Conservation (phyloP, 1,140 invertebrate species). For the Papilio dardanus region DNA sequence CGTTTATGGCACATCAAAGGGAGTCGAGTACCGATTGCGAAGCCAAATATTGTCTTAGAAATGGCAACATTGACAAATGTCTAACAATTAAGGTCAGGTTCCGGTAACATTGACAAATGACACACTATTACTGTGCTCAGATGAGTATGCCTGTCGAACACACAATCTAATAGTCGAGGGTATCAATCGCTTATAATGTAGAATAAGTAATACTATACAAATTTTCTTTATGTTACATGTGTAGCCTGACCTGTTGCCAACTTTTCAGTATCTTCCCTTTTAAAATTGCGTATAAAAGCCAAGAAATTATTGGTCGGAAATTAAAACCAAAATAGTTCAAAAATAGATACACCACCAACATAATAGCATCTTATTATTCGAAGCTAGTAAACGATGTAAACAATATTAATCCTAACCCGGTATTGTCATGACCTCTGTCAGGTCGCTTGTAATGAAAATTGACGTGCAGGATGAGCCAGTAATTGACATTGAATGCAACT, state of each 20-base stretch:
- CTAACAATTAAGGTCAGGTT: conserved; percentile 23
- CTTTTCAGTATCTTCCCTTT: no score
- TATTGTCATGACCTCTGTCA: conserved; percentile 15
- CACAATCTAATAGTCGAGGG: not conserved
- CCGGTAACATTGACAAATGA: conserved; percentile 2
- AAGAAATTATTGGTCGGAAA: no score
- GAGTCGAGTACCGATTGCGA: conserved; percentile 14
- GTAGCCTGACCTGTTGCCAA: no score
- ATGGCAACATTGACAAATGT: conserved; percentile 25
- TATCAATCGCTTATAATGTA: not conserved
- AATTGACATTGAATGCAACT: conserved; percentile 21
- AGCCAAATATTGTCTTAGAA: conserved; percentile 23
- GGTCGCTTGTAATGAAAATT: conserved; percentile 27
- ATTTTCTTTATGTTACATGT: no score
- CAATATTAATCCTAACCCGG: not conserved
- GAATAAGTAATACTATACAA: not conserved
- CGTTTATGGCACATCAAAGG: conserved; percentile 24
- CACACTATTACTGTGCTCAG: not conserved
- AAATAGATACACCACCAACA: no score
- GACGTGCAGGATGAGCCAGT: conserved; percentile 16
- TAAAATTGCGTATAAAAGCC: no score
- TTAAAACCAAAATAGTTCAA: no score
- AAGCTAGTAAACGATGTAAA: not conserved
- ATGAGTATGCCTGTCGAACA: conserved; percentile 11
- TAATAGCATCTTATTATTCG: not conserved